Percentiles rank a stretch among this genome's conserved stretches.
Conservation (phyloP, 1,140 invertebrate species). For the Drosophila bifasciata region DNA sequence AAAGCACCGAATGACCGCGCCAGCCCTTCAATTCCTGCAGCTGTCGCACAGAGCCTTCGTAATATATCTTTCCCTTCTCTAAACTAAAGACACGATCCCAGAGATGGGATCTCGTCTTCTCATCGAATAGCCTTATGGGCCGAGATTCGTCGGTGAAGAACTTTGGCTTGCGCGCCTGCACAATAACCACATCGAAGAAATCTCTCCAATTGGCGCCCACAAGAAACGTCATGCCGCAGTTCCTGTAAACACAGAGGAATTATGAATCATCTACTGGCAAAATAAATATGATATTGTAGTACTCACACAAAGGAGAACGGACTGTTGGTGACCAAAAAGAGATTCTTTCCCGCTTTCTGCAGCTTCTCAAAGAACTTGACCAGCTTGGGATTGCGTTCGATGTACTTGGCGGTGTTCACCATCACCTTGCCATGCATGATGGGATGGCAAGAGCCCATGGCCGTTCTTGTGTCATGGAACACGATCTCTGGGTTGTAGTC, state of each 20-base stretch:
- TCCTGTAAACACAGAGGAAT: constrained; percentile 85
- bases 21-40: constrained; percentile 96
- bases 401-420: constrained; percentile 91
- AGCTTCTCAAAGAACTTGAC: constrained; percentile 91
- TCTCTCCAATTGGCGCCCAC: constrained; percentile 95
- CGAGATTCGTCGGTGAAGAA: constrained; percentile 97
- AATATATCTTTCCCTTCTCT: constrained; percentile 95
- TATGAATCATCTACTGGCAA: background rate
- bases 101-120: constrained; percentile 90
- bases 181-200: constrained; percentile 97
- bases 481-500: constrained; percentile 98
- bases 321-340: constrained; percentile 98
- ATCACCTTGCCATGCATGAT: constrained; percentile 95
- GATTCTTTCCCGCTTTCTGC: constrained; percentile 90
- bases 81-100: constrained; percentile 96
- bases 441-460: constrained; percentile 94
- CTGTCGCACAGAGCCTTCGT: constrained; percentile 97
- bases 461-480: constrained; percentile 96
- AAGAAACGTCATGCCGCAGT: constrained; percentile 95
- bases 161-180: constrained; percentile 96
- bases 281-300: too few relatives aligned
- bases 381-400: constrained; percentile 91
- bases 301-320: constrained; percentile 98
- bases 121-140: constrained; percentile 95
- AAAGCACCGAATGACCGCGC: constrained; percentile 95